Conservation (phyloP, 2,113 vertebrate species). For the Sinocyclocheilus anophthalmus region DNA sequence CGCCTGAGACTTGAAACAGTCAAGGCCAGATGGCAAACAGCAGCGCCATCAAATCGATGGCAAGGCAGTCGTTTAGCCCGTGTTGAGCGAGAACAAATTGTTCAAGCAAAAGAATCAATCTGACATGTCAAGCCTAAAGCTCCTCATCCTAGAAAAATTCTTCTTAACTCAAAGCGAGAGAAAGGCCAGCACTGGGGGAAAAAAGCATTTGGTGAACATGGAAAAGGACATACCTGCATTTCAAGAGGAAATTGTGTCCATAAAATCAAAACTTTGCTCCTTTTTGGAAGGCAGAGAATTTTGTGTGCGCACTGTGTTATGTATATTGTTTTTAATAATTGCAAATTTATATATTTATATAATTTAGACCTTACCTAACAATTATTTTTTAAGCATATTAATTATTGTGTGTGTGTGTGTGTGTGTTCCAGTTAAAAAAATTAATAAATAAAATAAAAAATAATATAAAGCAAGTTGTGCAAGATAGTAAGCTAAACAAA, state of each 20-base stretch:
- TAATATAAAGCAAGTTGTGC: too few relatives aligned
- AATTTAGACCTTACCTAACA: too few relatives aligned
- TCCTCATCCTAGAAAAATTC: conserved; percentile 38
- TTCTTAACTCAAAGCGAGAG: conserved; percentile 27
- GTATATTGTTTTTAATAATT: too few relatives aligned
- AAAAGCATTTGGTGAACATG: neutral
- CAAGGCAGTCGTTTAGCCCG: conserved; percentile 40
- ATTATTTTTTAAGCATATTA: too few relatives aligned
- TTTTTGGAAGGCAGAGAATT: neutral
- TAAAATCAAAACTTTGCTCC: neutral
- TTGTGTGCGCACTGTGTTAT: neutral
- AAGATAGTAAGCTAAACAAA: too few relatives aligned
- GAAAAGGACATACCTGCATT: neutral
- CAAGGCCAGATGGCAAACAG: conserved; percentile 30
- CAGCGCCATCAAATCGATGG: conserved; percentile 37
- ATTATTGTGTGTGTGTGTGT: too few relatives aligned
- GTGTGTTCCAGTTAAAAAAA: too few relatives aligned
- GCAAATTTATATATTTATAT: too few relatives aligned
- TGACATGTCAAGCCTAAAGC: conserved; percentile 43
- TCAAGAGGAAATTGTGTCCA: neutral
- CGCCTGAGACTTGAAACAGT: neutral
- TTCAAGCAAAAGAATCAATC: conserved; percentile 56
- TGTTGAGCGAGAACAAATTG: conserved; percentile 48
- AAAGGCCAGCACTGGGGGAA: neutral
- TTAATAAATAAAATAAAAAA: too few relatives aligned